Evolutionary conservation across 2,797 vertebrate genomes (phyloP).

Genomic region (Alectoris magna): DNA sequence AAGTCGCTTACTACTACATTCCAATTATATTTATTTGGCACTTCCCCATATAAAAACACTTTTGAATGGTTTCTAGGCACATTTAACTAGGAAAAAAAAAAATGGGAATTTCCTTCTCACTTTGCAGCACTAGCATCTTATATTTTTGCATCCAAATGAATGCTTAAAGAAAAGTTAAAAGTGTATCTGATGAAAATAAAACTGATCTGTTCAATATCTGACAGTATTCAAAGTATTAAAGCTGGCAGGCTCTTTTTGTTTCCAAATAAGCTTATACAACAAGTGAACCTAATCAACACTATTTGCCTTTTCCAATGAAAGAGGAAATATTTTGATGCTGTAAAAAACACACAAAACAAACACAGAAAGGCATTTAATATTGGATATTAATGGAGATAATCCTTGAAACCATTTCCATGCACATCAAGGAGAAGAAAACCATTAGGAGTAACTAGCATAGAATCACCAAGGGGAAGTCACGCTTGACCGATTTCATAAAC

Average conservation of each 20-base stretch:
- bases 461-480: neutral
- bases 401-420: too few species aligned
- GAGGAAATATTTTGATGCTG: too few species aligned
- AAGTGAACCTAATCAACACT: too few species aligned
- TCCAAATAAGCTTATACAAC: too few species aligned
- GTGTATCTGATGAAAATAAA: neutral
- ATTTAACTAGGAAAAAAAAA: neutral
- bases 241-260: too few species aligned
- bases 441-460: neutral
- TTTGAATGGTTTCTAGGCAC: neutral
- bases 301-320: too few species aligned
- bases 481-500: neutral
- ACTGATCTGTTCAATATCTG: neutral
- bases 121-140: neutral
- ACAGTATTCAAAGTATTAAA: neutral
- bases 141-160: neutral
- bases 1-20: neutral
- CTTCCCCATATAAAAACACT: neutral
- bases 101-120: neutral
- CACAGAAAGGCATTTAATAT: too few species aligned
- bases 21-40: neutral
- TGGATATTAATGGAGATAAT: too few species aligned
- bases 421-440: too few species aligned
- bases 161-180: neutral
- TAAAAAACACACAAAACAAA: too few species aligned